A percentile compares a stretch with the other conserved stretches of the same genome.
Conservation (phyloP, 2,888 invertebrate species). For the Apantesis nais region DNA sequence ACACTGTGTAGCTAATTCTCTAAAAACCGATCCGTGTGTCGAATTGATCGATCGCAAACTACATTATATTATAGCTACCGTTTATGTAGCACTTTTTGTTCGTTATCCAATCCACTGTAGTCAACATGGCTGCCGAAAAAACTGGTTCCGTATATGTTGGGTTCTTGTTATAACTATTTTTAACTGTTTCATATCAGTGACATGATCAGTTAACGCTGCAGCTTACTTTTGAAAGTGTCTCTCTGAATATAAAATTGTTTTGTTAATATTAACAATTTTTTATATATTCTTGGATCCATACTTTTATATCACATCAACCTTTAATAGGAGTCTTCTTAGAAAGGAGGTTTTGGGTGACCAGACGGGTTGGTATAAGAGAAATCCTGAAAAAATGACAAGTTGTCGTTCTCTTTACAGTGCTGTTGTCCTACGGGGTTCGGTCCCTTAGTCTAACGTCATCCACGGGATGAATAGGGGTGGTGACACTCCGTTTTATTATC, state of each 20-base stretch:
- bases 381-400: too few species aligned
- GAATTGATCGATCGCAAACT: conserved; percentile 16
- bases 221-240: background rate
- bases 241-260: background rate
- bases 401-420: too few species aligned
- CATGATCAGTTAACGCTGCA: background rate
- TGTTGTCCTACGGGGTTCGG: too few species aligned
- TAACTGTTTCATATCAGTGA: background rate
- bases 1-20: background rate
- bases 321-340: background rate
- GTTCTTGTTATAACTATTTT: background rate
- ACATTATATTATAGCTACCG: conserved; percentile 13
- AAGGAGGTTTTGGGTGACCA: too few species aligned
- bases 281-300: background rate
- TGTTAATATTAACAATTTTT: background rate
- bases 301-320: too few species aligned
- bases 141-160: background rate
- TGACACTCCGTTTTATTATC: too few species aligned
- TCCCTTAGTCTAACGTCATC: too few species aligned
- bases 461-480: too few species aligned
- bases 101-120: background rate
- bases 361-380: too few species aligned
- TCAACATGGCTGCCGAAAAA: conserved; percentile 9
- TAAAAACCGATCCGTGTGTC: conserved; percentile 4
- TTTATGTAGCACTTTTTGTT: conserved; percentile 12